These are phyloP conservation scores for Morpho deidamia DNA, from an alignment of 2,888 invertebrate genomes.

Conservation along the genomic window DNA sequence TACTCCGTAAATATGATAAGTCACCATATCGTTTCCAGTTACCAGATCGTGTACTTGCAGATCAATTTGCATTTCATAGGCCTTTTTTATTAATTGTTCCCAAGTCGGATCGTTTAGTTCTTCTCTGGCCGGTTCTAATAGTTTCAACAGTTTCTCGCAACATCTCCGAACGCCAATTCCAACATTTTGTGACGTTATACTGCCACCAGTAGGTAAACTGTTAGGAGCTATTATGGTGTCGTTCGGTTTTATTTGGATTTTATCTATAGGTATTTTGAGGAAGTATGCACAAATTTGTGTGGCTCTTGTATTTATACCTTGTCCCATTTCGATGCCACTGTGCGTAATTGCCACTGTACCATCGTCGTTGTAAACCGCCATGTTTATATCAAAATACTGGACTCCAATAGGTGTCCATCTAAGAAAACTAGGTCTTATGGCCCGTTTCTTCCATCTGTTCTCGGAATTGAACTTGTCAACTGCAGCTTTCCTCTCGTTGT, in stretches of 20 bases:
- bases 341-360: conserved; percentile 85
- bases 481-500: conserved; percentile 55
- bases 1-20: conserved; percentile 79
- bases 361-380: conserved; percentile 83
- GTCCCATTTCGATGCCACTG: conserved; percentile 88
- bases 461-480: conserved; percentile 79
- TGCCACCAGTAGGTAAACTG: conserved; percentile 81
- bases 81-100: conserved; percentile 73
- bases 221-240: conserved; percentile 82
- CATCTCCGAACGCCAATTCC: conserved; percentile 38
- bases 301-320: conserved; percentile 86
- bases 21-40: conserved; percentile 50
- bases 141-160: conserved; percentile 39
- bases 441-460: conserved; percentile 89
- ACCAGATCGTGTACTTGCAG: conserved; percentile 73
- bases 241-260: conserved; percentile 81
- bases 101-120: conserved; percentile 71
- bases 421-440: conserved; percentile 82
- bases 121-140: conserved; percentile 58
- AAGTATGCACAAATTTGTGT: conserved; percentile 82
- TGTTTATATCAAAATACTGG: conserved; percentile 76
- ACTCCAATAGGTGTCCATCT: conserved; percentile 78
- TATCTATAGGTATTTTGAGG: conserved; percentile 81
- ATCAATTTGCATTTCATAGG: conserved; percentile 67
- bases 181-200: conserved; percentile 53